Evolutionary conservation across 2,888 invertebrate genomes (phyloP), one percentile per base, ranked within the genome.

Genomic region (Ypsolopha scabrella): DNA sequence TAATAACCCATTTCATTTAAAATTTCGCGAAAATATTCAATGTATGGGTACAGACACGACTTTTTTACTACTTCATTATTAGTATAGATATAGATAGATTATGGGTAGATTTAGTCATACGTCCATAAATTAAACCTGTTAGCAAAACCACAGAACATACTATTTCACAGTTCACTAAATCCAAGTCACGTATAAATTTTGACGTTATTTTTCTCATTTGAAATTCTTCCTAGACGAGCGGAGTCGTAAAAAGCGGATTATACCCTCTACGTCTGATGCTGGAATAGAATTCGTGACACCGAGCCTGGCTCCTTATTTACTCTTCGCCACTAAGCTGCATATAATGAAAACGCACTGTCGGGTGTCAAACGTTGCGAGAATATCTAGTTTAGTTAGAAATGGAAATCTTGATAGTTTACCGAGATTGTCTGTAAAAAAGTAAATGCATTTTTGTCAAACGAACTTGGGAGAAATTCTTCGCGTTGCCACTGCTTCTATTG

Each of bases 161-260:
- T 11, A n/a, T 10, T 13, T 7, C 41, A 41, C 11, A 10, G 41
- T 13, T 38, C 39, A 38, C 6, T 6, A 34, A 45, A 24, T 8
- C 65, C 67, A 61, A 68, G 67, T 68, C 72, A 73, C 68, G 75
- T 76, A 75, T 73, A 77, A 75, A 24, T n/a, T 77, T 76, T 70
- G 68, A 74, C 77, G 75, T 76, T 80, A 80, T 81, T 78, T 80
- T 78, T 80, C 80, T 80, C 80, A 81, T 82, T 83, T 78, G 72
- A 80, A 82, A 80, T 82, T 80, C 80, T 75, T 69, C 62, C 75
- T 76, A 72, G 76, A 75, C 72, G 77, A 75, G 73, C 74, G 68
- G 79, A 81, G 85, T 83, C 83, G 85, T 85, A 85, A 86, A 86
- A 85, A 81, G 80, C 75, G 82, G 86, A 86, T 86, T 85, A 85